A percentile compares a stretch with the other conserved stretches of the same genome.
phyloP scores from a whole-genome alignment of 2,888 invertebrate species.

The Morinoia aosen region DNA sequence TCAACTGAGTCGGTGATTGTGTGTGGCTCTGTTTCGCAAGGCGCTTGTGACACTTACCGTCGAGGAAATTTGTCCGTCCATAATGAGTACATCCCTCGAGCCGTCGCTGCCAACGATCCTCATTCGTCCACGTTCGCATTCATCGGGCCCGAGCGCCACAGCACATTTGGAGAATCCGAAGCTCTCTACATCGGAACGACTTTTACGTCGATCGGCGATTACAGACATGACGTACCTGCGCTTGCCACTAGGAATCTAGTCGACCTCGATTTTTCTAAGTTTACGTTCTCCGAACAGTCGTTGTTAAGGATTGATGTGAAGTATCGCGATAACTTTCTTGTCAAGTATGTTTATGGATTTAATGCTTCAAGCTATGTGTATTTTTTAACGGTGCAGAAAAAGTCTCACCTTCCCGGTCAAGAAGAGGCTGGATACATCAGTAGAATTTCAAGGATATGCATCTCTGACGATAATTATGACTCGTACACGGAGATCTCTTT shows the following conservation, averaged over 20 bases:
- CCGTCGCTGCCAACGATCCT: constrained; percentile 67
- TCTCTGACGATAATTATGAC: constrained; percentile 93
- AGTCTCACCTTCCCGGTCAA: constrained; percentile 87
- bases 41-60: constrained; percentile 89
- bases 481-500: constrained; percentile 97
- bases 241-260: constrained; percentile 89
- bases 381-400: constrained; percentile 94
- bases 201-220: constrained; percentile 93
- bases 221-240: constrained; percentile 92
- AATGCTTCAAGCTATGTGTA: constrained; percentile 95
- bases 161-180: constrained; percentile 84
- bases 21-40: constrained; percentile 91
- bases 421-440: constrained; percentile 92
- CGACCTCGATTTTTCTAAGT: constrained; percentile 84
- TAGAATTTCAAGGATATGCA: constrained; percentile 91
- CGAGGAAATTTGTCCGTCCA: constrained; percentile 80
- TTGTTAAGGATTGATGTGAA: constrained; percentile 90
- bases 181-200: constrained; percentile 95
- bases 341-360: constrained; percentile 96
- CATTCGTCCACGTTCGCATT: constrained; percentile 67
- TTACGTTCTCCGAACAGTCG: constrained; percentile 88
- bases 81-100: constrained; percentile 60
- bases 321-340: constrained; percentile 93
- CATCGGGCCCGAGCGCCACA: constrained; percentile 76
- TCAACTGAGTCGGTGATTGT: constrained; percentile 84